phyloP scores from a whole-genome alignment of 2,113 vertebrate genomes.

The Miniopterus natalensis region DNA sequence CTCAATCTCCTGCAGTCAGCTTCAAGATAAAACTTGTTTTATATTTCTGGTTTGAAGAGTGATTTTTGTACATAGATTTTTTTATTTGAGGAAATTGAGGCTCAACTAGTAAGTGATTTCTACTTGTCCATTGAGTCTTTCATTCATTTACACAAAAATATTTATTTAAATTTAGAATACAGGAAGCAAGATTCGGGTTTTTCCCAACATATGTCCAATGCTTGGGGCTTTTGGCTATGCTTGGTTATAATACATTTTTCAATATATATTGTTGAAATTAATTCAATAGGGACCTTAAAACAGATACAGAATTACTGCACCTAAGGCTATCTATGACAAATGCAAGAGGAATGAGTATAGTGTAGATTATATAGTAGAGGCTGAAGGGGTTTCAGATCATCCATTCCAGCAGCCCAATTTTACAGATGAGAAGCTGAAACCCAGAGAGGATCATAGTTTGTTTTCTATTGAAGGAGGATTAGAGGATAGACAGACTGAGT shows the following conservation, averaged over 20 bases:
- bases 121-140: not conserved
- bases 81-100: not conserved
- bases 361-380: not conserved
- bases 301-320: not conserved
- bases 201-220: not conserved
- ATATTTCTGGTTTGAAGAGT: not conserved
- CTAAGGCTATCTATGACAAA: not conserved
- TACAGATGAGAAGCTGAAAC: slow-evolving; percentile 43
- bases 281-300: not conserved
- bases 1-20: not conserved
- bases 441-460: not conserved
- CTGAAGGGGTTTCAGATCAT: not conserved
- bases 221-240: not conserved
- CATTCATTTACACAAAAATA: slow-evolving; percentile 9
- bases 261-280: slow-evolving; percentile 26
- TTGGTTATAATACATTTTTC: not conserved
- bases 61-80: not conserved
- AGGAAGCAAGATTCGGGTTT: slow-evolving; percentile 13
- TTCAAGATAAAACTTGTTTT: not conserved
- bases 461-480: not conserved
- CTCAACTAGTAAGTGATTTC: slow-evolving; percentile 14
- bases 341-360: not conserved
- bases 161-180: not conserved
- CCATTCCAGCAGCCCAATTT: not conserved
- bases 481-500: not conserved